phyloP scores from a whole-genome alignment of 2,888 invertebrate species.

The Pterostichus madidus region DNA sequence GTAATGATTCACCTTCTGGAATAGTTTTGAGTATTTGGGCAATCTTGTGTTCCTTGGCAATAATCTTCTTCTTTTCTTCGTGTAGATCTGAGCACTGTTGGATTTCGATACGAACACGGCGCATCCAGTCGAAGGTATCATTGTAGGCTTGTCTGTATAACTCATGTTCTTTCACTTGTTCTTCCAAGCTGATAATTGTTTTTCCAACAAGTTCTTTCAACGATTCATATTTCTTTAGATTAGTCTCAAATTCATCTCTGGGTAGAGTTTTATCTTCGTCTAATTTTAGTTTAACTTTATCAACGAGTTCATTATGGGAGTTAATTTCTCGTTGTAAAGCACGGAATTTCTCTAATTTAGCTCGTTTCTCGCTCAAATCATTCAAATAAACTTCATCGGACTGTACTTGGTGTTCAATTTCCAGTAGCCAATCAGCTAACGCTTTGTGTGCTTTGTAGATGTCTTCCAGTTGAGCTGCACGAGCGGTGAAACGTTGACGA shows the following conservation, averaged over 20 bases:
- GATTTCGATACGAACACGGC: conserved; percentile 88
- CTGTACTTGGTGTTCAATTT: conserved; percentile 90
- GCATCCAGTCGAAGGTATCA: conserved; percentile 91
- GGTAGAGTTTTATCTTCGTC: conserved; percentile 84
- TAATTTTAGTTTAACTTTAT: conserved; percentile 87
- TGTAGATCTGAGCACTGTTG: conserved; percentile 93
- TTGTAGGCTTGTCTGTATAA: conserved; percentile 91
- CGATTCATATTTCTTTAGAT: conserved; percentile 85
- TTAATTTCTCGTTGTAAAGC: conserved; percentile 90
- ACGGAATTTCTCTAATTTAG: conserved; percentile 92
- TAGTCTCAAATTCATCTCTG: conserved; percentile 83
- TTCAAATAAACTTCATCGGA: conserved; percentile 86
- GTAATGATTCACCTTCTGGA: conserved; percentile 85
- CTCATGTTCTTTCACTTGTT: conserved; percentile 92
- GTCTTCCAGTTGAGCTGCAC: conserved; percentile 91
- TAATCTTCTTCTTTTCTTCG: conserved; percentile 89
- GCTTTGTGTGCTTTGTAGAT: conserved; percentile 91
- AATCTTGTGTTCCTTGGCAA: conserved; percentile 87
- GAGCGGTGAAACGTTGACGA: conserved; percentile 85
- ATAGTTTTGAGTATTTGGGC: conserved; percentile 84
- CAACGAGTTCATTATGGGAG: conserved; percentile 88
- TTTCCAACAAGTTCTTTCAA: conserved; percentile 84
- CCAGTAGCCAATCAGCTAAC: conserved; percentile 92
- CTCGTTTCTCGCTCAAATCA: conserved; percentile 94
- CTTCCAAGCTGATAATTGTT: conserved; percentile 87